Base-by-base conservation (phyloP, 53 echinoderm and acorn worm genomes). In the Echinarachnius parma region DNA sequence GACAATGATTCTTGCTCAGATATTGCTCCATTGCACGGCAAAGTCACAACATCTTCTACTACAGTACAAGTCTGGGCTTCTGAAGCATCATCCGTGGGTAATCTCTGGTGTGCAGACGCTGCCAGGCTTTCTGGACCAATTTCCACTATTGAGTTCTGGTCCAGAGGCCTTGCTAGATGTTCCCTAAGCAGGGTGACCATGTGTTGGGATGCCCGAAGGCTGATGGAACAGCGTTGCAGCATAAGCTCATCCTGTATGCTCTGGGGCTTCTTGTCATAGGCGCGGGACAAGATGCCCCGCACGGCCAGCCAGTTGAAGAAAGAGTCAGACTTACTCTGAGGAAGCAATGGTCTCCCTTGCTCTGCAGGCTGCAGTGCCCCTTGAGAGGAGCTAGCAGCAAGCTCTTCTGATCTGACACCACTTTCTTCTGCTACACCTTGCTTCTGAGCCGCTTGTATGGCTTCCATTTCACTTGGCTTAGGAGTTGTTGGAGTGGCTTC, bases 281-380 rank as follows among this genome's bases (percentile, higher is more conserved):
- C 55, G 28, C 36, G 19, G 37, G 55, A 37, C 37, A 56, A 39
- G n/a, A 56, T 30, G 9, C 57, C 74, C 37, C 39, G 54, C 74
- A 72, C 56, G 35, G 37, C 37, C 36, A 72, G 54, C 74, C 74
- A 72, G 15, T 36, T 57, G 29, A 56, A 56, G 74, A 72, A 72
- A 2, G 74, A 72, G n/a, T 39, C 44, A 1, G 74, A 20, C 3
- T 21, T 16, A 16, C 24, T 39, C 3, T 2, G 10, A 9, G 52
- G 52, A 10, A 13, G 15, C 19, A 14, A 4, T 50, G 13, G 11
- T 13, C 7, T 13, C 7, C 13, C 42, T 39, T 39, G 42, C 13
- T 7, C 7, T 9, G 42, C 42, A 39, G n/a, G n/a, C n/a, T n/a
- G n/a, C n/a, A n/a, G n/a, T 15, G 26, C 7, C 26, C 28, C 26